Evolutionary conservation across 2,888 invertebrate species (phyloP).

Genomic region (Glomeris marginata): DNA sequence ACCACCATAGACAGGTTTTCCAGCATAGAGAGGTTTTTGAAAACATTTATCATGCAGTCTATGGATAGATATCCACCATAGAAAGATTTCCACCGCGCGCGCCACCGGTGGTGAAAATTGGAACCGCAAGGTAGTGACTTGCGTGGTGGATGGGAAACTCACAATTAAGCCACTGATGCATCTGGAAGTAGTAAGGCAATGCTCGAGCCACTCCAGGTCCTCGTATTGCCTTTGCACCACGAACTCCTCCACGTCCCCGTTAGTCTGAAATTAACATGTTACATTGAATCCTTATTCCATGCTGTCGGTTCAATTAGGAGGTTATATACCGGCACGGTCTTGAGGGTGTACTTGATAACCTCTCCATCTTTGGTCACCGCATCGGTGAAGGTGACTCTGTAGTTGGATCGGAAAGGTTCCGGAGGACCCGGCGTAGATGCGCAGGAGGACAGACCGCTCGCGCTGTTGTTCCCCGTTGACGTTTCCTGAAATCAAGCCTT

Average conservation of each 20-base stretch:
- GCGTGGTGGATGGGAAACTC: slow-evolving; percentile 19
- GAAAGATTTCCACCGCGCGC: background rate
- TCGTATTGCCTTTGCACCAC: slow-evolving; percentile 27
- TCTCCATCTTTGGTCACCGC: slow-evolving; percentile 24
- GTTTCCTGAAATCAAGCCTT: no score
- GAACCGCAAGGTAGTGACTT: no score
- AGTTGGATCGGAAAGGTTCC: slow-evolving; percentile 20
- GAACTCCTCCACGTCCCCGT: slow-evolving; percentile 13
- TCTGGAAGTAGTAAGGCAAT: slow-evolving; percentile 29
- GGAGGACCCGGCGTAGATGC: slow-evolving; percentile 20
- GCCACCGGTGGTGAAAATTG: no score
- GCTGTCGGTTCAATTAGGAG: no score
- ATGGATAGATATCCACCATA: background rate
- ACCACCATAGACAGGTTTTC: no score
- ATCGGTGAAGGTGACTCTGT: slow-evolving; percentile 21
- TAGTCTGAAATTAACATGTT: slow-evolving; percentile 2
- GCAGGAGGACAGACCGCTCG: slow-evolving; percentile 18
- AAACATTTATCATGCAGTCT: no score
- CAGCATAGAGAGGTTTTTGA: no score
- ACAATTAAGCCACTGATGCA: slow-evolving; percentile 30
- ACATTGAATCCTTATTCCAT: no score
- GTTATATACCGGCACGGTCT: slow-evolving; percentile 19
- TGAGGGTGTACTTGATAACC: slow-evolving; percentile 22
- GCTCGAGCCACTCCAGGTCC: slow-evolving; percentile 34
- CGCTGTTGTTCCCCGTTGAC: no score